Evolutionary conservation across 2,797 vertebrate species (phyloP).

Genomic region (Siniperca scherzeri): DNA sequence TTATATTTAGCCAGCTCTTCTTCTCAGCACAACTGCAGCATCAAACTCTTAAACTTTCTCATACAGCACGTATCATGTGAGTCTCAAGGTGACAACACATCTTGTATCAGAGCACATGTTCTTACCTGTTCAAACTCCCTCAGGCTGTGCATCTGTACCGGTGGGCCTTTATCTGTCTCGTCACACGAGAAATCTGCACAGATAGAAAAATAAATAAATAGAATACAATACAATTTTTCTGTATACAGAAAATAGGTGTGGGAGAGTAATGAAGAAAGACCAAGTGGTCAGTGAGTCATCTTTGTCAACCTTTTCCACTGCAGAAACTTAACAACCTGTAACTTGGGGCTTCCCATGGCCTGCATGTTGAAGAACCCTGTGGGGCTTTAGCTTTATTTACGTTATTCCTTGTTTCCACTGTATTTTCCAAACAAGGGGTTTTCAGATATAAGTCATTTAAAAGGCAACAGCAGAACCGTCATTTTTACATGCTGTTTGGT

Average conservation of each 20-base stretch:
- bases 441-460: not conserved
- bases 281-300: no score
- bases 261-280: no score
- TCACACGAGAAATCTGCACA: slow-evolving; percentile 80
- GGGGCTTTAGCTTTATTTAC: not conserved
- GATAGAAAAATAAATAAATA: not conserved
- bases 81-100: not conserved
- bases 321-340: not conserved
- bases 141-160: slow-evolving; percentile 89
- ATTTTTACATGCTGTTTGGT: not conserved
- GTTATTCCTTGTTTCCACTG: not conserved
- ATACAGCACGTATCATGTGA: not conserved
- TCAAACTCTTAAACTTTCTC: not conserved
- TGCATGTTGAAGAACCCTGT: not conserved
- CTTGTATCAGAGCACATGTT: not conserved
- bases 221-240: not conserved
- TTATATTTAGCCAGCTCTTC: not conserved
- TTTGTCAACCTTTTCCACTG: no score
- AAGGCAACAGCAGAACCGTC: not conserved
- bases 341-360: not conserved
- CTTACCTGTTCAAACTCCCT: slow-evolving; percentile 94
- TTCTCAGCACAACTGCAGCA: not conserved
- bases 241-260: not conserved
- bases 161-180: slow-evolving; percentile 81
- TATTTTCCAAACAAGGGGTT: not conserved